Evolutionary conservation across 1,140 invertebrate genomes (phyloP), one percentile per base, ranked within the genome.

Genomic region (Formica selysi): DNA sequence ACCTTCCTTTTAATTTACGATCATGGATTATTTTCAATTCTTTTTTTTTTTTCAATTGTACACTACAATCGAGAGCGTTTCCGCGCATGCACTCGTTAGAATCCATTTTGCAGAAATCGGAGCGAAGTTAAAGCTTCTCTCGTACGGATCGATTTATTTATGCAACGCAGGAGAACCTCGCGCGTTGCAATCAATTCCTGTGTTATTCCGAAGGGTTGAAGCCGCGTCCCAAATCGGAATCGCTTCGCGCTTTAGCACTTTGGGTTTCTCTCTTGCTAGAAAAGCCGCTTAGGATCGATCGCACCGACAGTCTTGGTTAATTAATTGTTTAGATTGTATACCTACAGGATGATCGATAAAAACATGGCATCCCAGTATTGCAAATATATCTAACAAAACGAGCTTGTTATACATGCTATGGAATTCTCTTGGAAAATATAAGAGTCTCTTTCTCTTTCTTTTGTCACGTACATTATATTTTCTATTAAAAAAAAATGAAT

Each of bases 241-340:
- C 54, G 65, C 65, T 13, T 38, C 26, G 67, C 51, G 67, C 65
- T 81, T 81, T 59, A 80, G 76, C 79, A 73, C 67, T 51, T 71
- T 44, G 26, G 36, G 51, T 44, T 36, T 81, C 22, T 13, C 54
- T 19, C 26, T 26, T 11, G 51, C 26, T 16, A 73, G 79, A 61
- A 81, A 81, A 81, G 79, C 79, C 57, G 79, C 79, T 81, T 81
- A 73, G 67, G 36, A 81, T 81, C 79, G 79, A 81, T 81, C 79
- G 67, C 51, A 36, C 6, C 51, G 79, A 29, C 79, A 44, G 67
- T 73, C 67, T 81, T 44, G 67, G 67, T 81, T 81, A 81, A 81
- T 81, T 81, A 81, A 81, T 51, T 73, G 51, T 59, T 59, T 81
- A 81, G 79, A 71, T 81, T 54, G 38, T 61, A 59, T 4, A 19